A percentile compares a stretch with the other conserved stretches of the same genome.
phyloP scores from a whole-genome alignment of 2,888 invertebrate species.

The Malthinus seriepunctatus region DNA sequence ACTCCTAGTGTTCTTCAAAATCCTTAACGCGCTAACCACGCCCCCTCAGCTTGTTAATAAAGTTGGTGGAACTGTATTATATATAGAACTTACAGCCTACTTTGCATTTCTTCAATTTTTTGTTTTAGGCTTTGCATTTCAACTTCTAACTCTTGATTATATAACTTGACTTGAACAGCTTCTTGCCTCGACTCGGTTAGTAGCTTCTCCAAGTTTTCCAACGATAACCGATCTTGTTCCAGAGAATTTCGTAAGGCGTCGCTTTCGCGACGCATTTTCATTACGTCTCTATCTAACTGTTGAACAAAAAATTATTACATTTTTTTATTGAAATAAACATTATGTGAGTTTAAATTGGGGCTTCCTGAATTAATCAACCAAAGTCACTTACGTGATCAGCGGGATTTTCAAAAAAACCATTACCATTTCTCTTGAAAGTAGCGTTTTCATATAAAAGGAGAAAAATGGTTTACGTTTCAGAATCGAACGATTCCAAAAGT shows the following conservation, averaged over 20 bases:
- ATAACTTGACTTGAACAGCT: slow-evolving; percentile 64
- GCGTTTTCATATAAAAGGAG: not conserved
- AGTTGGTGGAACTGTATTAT: not conserved
- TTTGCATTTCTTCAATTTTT: slow-evolving; percentile 58
- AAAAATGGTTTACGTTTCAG: not conserved
- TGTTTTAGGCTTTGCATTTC: slow-evolving; percentile 64
- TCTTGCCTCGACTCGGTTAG: slow-evolving; percentile 62
- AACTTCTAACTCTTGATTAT: slow-evolving; percentile 66
- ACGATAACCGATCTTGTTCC: slow-evolving; percentile 54
- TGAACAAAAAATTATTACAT: slow-evolving; percentile 19
- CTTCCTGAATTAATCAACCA: too few relatives aligned
- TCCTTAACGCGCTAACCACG: too few relatives aligned
- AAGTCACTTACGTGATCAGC: too few relatives aligned
- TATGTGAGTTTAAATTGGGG: too few relatives aligned
- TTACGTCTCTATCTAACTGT: slow-evolving; percentile 59
- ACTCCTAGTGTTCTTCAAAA: too few relatives aligned
- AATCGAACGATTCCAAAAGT: not conserved
- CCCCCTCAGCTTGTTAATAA: not conserved
- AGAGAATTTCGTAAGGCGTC: slow-evolving; percentile 53
- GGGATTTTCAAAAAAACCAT: too few relatives aligned
- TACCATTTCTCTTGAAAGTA: too few relatives aligned
- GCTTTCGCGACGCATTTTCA: slow-evolving; percentile 55
- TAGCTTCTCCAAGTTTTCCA: slow-evolving; percentile 61
- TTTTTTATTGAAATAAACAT: too few relatives aligned
- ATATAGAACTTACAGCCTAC: slow-evolving; percentile 55